A percentile compares a stretch with the other conserved stretches of the same genome.
phyloP scores from a whole-genome alignment of 2,113 vertebrate genomes.

The Gobiocypris rarus region DNA sequence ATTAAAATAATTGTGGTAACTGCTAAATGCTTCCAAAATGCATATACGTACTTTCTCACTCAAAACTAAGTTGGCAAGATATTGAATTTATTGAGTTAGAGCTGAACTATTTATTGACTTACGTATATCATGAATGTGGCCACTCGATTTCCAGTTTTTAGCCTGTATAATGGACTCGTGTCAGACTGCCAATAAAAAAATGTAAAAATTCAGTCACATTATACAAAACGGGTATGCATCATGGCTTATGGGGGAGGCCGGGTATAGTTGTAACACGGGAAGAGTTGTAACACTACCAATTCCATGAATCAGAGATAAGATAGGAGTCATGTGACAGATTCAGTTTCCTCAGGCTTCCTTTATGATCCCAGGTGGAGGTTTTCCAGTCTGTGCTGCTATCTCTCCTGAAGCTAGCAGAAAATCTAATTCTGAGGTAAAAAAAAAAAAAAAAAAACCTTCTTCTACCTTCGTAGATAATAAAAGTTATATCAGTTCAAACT shows the following conservation, averaged over 20 bases:
- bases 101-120: constrained; percentile 70
- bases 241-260: neutral
- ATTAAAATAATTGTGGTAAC: constrained; percentile 50
- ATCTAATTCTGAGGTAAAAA: too few relatives aligned
- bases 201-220: neutral
- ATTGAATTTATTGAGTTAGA: constrained; percentile 13
- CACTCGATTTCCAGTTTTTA: constrained; percentile 92
- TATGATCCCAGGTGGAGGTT: too few relatives aligned
- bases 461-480: too few relatives aligned
- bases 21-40: constrained; percentile 37
- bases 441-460: too few relatives aligned
- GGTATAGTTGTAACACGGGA: too few relatives aligned
- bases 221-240: neutral
- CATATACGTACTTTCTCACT: constrained; percentile 16
- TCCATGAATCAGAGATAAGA: too few relatives aligned
- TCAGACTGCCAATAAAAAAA: constrained; percentile 75
- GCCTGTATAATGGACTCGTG: constrained; percentile 87
- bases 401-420: too few relatives aligned
- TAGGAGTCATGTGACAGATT: too few relatives aligned
- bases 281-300: too few relatives aligned
- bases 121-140: constrained; percentile 95
- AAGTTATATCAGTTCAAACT: too few relatives aligned
- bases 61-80: constrained; percentile 8
- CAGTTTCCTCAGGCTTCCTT: too few relatives aligned
- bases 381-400: too few relatives aligned